Evolutionary conservation across 53 echinoderm and acorn worm genomes (phyloP).

Genomic region (Echinarachnius parma): DNA sequence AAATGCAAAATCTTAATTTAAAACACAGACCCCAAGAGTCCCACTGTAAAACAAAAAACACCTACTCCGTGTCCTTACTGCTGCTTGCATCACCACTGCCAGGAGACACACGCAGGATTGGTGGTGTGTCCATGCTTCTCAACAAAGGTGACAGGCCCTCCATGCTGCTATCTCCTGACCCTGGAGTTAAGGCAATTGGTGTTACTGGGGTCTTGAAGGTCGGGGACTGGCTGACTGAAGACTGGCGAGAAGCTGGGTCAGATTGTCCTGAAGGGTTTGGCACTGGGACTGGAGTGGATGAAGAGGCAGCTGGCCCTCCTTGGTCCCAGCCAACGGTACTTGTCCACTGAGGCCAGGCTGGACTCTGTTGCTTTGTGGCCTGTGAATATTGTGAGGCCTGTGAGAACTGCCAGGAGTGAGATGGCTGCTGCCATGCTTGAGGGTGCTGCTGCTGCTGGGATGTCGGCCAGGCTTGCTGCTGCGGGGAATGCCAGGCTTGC

Average conservation of each 20-base stretch:
- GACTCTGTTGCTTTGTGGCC: too few relatives aligned
- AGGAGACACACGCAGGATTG: too few relatives aligned
- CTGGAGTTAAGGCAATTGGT: background rate
- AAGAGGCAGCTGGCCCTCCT: slow-evolving; percentile 20
- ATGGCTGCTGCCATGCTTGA: slow-evolving; percentile 15
- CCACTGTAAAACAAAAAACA: too few relatives aligned
- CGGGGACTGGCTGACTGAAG: too few relatives aligned
- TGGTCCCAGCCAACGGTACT: slow-evolving; percentile 8
- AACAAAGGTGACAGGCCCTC: slow-evolving; percentile 1
- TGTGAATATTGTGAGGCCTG: slow-evolving; percentile 20
- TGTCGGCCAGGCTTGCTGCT: slow-evolving; percentile 28
- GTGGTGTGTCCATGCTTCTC: too few relatives aligned
- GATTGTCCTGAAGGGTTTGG: background rate
- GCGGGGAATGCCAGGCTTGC: slow-evolving; percentile 17
- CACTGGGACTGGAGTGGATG: slow-evolving; percentile 19
- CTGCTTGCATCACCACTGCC: too few relatives aligned
- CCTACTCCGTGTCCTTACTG: too few relatives aligned
- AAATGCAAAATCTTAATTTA: background rate
- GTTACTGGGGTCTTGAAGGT: background rate
- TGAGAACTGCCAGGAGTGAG: background rate
- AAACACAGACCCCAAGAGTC: too few relatives aligned
- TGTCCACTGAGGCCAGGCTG: slow-evolving; percentile 10
- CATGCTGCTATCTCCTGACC: slow-evolving; percentile 13
- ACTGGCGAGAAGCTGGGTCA: too few relatives aligned
- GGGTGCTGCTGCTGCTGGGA: slow-evolving; percentile 25